These are phyloP conservation scores for Punctoribates punctum DNA, from an alignment of 2,888 invertebrate genomes.

Conservation along the genomic window DNA sequence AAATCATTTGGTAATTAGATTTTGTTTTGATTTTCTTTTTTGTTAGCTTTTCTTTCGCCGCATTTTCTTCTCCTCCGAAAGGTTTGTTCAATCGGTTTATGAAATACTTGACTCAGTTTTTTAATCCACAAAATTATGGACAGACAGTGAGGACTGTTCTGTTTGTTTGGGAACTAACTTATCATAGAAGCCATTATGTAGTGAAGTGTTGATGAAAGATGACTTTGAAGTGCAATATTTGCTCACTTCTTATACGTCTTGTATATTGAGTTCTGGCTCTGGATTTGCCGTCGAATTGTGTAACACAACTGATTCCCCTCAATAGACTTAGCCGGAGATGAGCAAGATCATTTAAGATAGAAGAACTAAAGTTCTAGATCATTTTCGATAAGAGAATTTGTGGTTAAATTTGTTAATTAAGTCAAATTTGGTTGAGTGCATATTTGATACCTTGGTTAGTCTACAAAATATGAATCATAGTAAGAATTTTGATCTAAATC, in stretches of 20 bases:
- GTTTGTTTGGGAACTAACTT: background rate
- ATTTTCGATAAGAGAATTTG: too few species aligned
- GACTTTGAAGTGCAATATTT: constrained; percentile 6
- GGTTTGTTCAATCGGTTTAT: background rate
- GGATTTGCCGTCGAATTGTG: background rate
- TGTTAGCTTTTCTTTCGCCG: too few species aligned
- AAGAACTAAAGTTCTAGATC: too few species aligned
- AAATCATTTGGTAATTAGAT: too few species aligned
- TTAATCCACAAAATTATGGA: background rate
- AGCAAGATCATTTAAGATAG: too few species aligned
- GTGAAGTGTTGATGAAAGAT: constrained; percentile 13
- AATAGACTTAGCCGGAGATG: background rate
- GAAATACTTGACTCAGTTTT: background rate
- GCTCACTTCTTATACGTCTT: background rate
- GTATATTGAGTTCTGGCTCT: constrained; percentile 6
- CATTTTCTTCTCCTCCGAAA: background rate
- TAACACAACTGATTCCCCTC: background rate
- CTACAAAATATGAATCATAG: too few species aligned
- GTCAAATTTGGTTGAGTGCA: too few species aligned
- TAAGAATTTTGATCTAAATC: too few species aligned
- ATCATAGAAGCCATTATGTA: background rate
- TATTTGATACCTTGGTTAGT: too few species aligned
- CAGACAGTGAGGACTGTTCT: background rate
- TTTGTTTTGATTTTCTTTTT: too few species aligned
- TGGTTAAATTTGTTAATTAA: too few species aligned